A percentile compares a stretch with the other conserved stretches of the same genome.
These are phyloP conservation scores for Gorsachius goisagi DNA, from an alignment of 2,113 vertebrate genomes.

Conservation along the genomic window DNA sequence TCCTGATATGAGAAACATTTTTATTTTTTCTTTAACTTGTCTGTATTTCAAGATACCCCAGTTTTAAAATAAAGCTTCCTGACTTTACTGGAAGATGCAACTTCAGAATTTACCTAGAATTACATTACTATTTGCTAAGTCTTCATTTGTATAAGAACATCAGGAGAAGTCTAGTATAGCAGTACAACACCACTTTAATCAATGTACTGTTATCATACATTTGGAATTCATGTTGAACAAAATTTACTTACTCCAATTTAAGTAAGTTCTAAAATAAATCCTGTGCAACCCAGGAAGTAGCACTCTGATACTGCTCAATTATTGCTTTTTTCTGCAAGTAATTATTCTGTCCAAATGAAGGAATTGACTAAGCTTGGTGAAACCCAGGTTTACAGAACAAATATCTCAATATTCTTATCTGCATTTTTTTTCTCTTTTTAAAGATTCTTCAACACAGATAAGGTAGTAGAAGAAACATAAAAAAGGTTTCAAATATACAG, in stretches of 20 bases:
- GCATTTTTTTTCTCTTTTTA: neutral
- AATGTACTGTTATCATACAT: neutral
- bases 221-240: neutral
- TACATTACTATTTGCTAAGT: neutral
- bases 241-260: neutral
- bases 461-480: neutral
- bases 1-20: neutral
- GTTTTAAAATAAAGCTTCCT: neutral
- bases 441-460: neutral
- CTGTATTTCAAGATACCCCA: neutral
- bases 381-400: neutral
- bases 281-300: neutral
- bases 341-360: neutral
- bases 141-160: neutral
- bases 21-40: neutral
- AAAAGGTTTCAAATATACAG: neutral
- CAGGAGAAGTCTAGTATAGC: neutral
- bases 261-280: neutral
- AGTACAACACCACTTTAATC: neutral
- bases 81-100: neutral
- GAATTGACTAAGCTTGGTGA: neutral
- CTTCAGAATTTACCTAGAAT: neutral
- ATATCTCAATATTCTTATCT: neutral
- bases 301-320: neutral
- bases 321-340: neutral